phyloP scores from a whole-genome alignment of 2,113 vertebrate genomes.

The Atlantisia rogersi region DNA sequence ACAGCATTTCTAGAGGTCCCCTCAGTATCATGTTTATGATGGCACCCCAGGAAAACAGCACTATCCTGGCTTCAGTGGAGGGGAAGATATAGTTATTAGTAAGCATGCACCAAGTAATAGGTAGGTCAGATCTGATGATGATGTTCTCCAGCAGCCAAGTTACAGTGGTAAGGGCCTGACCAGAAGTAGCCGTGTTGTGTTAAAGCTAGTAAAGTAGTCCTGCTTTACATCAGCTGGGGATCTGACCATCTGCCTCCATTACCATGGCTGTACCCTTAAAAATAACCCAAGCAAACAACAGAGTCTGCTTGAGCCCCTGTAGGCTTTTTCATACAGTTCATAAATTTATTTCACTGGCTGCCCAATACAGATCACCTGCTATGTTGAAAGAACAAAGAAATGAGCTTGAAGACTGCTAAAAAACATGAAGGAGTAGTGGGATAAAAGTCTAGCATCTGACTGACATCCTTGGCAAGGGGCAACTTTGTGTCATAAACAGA shows the following conservation, averaged over 20 bases:
- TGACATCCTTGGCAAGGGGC: background rate
- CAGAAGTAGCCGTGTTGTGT: background rate
- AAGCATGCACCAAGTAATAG: background rate
- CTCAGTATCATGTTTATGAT: background rate
- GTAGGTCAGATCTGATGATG: background rate
- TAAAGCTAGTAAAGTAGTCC: background rate
- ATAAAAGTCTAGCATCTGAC: background rate
- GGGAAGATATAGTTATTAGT: background rate
- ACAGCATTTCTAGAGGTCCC: background rate
- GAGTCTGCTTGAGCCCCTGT: background rate
- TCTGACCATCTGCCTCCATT: background rate
- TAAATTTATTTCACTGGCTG: conserved; percentile 15
- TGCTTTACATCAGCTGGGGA: background rate
- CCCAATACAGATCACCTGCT: background rate
- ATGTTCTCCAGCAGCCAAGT: background rate
- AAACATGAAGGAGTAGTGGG: background rate
- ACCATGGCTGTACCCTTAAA: background rate
- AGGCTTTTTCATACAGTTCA: background rate
- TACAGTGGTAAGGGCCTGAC: background rate
- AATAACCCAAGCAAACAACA: background rate
- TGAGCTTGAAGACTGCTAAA: background rate
- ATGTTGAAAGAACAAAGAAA: background rate
- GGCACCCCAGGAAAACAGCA: background rate
- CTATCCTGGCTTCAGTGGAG: background rate
- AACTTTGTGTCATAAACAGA: background rate